These are phyloP conservation scores for Thunnus maccoyii DNA, from an alignment of 2,113 vertebrate species.

Conservation along the genomic window DNA sequence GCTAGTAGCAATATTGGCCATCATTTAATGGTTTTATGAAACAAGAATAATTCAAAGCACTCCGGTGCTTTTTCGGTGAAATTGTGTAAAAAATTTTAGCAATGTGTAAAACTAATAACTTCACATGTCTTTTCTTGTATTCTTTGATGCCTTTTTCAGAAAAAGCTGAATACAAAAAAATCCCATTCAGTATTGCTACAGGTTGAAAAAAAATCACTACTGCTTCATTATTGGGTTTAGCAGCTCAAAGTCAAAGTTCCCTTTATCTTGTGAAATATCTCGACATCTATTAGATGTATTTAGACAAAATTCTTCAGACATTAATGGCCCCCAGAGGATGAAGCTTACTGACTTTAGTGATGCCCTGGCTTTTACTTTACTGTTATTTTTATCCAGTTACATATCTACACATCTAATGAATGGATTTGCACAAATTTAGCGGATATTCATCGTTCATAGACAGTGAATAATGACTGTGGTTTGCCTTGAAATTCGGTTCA, in stretches of 20 bases:
- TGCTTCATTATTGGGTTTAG: background rate
- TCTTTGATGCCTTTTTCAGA: conserved; percentile 2
- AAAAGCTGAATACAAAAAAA: conserved; percentile 1
- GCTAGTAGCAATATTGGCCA: background rate
- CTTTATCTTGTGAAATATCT: no score
- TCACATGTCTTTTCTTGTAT: background rate
- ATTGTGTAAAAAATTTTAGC: background rate
- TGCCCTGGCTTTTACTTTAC: no score
- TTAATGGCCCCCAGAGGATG: no score
- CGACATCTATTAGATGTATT: no score
- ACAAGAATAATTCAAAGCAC: background rate
- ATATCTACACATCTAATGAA: no score
- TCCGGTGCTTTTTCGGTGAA: background rate
- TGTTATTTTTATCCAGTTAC: no score
- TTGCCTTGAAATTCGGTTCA: no score
- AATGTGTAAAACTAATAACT: conserved; percentile 1
- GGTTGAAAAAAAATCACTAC: background rate
- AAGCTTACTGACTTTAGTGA: no score
- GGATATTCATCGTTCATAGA: no score
- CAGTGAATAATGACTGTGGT: no score
- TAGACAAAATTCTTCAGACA: no score
- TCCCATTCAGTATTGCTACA: background rate
- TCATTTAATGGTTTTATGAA: background rate
- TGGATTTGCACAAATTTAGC: no score
- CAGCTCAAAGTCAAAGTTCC: background rate